Base-by-base conservation (phyloP, 2,888 invertebrate species). In the Tribolium freemani region DNA sequence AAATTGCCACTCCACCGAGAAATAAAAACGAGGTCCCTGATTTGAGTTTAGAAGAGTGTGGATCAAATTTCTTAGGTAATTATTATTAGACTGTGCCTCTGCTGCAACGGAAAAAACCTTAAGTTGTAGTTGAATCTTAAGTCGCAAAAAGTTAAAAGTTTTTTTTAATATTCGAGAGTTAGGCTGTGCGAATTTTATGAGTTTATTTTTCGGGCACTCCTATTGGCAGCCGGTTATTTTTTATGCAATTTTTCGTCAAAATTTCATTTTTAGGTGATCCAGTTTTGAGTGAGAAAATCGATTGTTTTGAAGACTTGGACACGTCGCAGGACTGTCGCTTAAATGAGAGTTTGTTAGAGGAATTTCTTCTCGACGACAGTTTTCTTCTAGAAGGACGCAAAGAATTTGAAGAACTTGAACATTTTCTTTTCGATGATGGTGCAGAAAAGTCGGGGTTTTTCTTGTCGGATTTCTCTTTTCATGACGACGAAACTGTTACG, bases 381-480 rank as follows among this genome's bases (percentile, higher is more conserved):
- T 58, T 51, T 20, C 21, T 71, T 13, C 21, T 61, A 11, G 16
- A 16, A 16, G 46, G 53, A 38, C 31, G 51, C 5, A 71, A 60
- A 38, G 71, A 71, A 31, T 67, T 67, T 45, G 71, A 67, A 54
- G 60, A 71, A 53, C 61, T 67, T 9, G 67, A 71, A 53, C 51
- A 48, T 54, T 67, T 67, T 50, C 48, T 71, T 30, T 71, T 71
- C 26, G 44, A 71, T 21, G 57, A 67, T 16, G 46, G 11, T 9
- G 11, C 11, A 26, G 66, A 54, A 10, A 54, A 54, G 20, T n/a
- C 5, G 21, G 53, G 66, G 5, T 51, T 51, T 31, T 51, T 6
- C 46, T 58, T 58, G 4, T 58, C 60, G 26, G 46, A 60, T 45
- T 10, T 20, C 48, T 26, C 26, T 5, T 21, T 60, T 60, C 30